Base-by-base conservation (phyloP, 2,797 vertebrate species). In the Sciaenops ocellatus region DNA sequence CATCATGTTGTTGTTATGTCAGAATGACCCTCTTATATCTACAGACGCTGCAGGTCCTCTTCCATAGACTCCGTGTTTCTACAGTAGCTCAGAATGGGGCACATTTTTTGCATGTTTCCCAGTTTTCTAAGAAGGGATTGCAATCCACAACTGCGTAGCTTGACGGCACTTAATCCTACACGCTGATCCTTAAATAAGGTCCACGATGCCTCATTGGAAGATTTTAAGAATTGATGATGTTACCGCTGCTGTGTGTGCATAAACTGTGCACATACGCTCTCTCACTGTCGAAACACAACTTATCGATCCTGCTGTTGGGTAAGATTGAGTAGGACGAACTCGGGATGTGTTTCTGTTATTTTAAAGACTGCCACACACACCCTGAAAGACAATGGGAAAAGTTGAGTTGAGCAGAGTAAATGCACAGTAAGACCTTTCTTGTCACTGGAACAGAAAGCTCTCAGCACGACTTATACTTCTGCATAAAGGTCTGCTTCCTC, bases 401-500 rank as follows among this genome's bases (percentile, higher is more conserved):
- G 70, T 65, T 75, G 50, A 42, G 75, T 65, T 85, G n/a, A 24
- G 80, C 69, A 18, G 72, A 69, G 61, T 65, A 46, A 83, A 81
- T 26, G 67, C 78, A 70, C 52, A 8, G 67, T 55, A 26, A 76
- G 75, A 70, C 63, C 82, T 71, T 38, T 22, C 41, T 18, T 71
- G 80, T 77, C 62, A 69, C 9, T 0, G 55, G 38, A 42, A 72
- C 68, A 73, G 51, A 71, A 57, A 65, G 63, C 80, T 68, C 74
- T 74, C 50, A 46, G 54, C 57, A 9, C 17, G 15, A 71, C 75
- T 79, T 30, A 26, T 48, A 77, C 74, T 30, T 13, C 51, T 0
- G 12, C 34, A 56, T n/a, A 76, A 78, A 77, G 68, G 82, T 84
- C 76, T 69, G 57, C 79, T 47, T 78, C 71, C 46, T 28, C 69